A percentile compares a stretch with the other conserved stretches of the same genome.
Conservation (phyloP, 1,140 invertebrate species). For the Ganaspis sp. region DNA sequence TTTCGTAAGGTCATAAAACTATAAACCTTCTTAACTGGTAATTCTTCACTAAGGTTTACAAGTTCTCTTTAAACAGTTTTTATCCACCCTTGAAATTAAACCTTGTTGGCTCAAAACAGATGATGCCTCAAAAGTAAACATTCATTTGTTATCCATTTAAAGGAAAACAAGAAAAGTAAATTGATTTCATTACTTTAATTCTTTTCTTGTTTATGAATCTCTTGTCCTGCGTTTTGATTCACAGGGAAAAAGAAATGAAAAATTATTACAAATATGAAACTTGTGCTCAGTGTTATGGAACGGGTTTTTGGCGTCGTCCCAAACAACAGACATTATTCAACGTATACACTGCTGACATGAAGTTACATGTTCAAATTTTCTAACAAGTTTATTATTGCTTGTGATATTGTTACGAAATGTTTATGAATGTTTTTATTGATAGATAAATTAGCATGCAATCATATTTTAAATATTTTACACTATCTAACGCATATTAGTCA, state of each 20-base stretch:
- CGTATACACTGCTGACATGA: neutral
- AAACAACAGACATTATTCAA: conserved; percentile 6
- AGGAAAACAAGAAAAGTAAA: too few species aligned
- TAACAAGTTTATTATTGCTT: neutral
- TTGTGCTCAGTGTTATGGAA: neutral
- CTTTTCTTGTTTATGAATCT: too few species aligned
- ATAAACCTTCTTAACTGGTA: neutral
- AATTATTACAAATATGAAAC: neutral
- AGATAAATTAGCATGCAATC: too few species aligned
- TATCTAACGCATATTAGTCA: too few species aligned
- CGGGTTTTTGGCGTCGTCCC: neutral
- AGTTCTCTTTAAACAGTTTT: neutral
- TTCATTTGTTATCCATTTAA: too few species aligned
- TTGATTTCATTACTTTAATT: too few species aligned
- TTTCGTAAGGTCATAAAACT: neutral
- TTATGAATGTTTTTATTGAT: neutral
- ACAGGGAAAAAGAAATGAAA: neutral
- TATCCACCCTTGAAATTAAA: neutral
- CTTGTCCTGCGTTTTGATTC: too few species aligned
- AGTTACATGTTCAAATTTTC: neutral
- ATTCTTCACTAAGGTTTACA: neutral
- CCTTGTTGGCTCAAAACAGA: too few species aligned
- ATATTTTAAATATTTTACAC: too few species aligned
- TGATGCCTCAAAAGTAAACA: too few species aligned
- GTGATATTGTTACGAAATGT: neutral